Evolutionary conservation across 2,888 invertebrate species (phyloP).

Genomic region (Camponotus fellah): DNA sequence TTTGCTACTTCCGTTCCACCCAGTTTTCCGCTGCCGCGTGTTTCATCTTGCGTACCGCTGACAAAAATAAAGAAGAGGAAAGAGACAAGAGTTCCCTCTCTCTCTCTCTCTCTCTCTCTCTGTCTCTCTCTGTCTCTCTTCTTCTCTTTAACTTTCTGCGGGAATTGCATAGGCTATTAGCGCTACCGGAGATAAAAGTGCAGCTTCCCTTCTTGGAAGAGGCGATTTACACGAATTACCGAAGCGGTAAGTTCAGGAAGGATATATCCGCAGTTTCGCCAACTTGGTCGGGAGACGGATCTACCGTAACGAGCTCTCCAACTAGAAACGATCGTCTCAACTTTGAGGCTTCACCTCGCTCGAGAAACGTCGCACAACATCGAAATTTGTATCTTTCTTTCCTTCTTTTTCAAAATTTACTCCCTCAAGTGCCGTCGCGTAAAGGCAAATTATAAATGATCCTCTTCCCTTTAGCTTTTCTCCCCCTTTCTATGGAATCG

Average conservation of each 20-base stretch:
- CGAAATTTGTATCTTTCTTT: not conserved
- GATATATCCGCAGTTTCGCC: slow-evolving; percentile 26
- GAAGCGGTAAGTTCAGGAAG: slow-evolving; percentile 33
- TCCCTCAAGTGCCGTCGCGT: not conserved
- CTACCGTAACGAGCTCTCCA: not conserved
- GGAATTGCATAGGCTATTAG: slow-evolving; percentile 30
- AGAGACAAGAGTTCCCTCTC: not conserved
- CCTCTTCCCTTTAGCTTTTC: not conserved
- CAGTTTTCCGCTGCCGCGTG: slow-evolving; percentile 12
- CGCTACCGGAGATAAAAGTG: slow-evolving; percentile 19
- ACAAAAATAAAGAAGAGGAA: not conserved
- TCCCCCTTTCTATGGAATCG: not conserved
- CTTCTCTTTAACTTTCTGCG: not conserved
- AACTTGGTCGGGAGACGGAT: slow-evolving; percentile 22
- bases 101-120: not conserved
- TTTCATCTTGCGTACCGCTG: slow-evolving; percentile 17
- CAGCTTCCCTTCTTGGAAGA: slow-evolving; percentile 19
- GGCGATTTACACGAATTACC: slow-evolving; percentile 46
- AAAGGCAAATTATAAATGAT: not conserved
- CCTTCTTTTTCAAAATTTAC: not conserved
- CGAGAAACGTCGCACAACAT: not conserved
- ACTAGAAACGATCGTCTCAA: slow-evolving; percentile 14
- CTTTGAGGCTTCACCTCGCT: not conserved
- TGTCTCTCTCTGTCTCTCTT: not conserved
- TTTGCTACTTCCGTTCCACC: slow-evolving; percentile 48